phyloP scores from a whole-genome alignment of 2,888 invertebrate species.

The Ophioninae sp. region DNA sequence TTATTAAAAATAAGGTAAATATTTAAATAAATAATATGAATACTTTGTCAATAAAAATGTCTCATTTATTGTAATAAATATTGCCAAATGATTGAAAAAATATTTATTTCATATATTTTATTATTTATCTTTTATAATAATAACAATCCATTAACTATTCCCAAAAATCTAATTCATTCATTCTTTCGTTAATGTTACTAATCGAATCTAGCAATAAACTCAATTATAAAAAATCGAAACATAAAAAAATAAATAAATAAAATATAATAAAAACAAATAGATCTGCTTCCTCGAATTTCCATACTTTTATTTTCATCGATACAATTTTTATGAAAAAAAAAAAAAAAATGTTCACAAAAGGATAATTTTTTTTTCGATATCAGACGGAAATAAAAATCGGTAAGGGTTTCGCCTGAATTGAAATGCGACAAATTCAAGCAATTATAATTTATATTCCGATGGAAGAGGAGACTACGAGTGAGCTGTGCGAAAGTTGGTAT shows the following conservation, averaged over 20 bases:
- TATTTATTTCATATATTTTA: too few relatives aligned
- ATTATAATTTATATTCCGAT: conserved; percentile 52
- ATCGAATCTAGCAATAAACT: too few relatives aligned
- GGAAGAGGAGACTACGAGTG: conserved; percentile 14
- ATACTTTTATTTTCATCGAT: background rate
- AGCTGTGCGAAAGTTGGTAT: conserved; percentile 13
- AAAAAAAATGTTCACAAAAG: background rate
- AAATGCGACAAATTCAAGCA: conserved; percentile 52
- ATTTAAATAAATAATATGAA: too few relatives aligned
- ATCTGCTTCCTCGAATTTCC: background rate
- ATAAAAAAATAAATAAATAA: background rate
- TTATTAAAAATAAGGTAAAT: background rate
- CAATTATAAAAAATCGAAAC: too few relatives aligned
- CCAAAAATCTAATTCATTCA: too few relatives aligned
- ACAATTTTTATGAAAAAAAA: background rate
- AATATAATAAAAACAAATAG: background rate
- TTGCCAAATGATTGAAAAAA: too few relatives aligned
- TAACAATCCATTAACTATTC: too few relatives aligned
- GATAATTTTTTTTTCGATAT: background rate
- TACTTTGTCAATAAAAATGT: too few relatives aligned
- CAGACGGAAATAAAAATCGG: background rate
- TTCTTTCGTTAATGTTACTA: too few relatives aligned
- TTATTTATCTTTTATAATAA: too few relatives aligned
- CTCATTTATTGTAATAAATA: too few relatives aligned
- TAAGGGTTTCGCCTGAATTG: background rate